phyloP scores from a whole-genome alignment of 2,113 vertebrate species.

The Balaeniceps rex region DNA sequence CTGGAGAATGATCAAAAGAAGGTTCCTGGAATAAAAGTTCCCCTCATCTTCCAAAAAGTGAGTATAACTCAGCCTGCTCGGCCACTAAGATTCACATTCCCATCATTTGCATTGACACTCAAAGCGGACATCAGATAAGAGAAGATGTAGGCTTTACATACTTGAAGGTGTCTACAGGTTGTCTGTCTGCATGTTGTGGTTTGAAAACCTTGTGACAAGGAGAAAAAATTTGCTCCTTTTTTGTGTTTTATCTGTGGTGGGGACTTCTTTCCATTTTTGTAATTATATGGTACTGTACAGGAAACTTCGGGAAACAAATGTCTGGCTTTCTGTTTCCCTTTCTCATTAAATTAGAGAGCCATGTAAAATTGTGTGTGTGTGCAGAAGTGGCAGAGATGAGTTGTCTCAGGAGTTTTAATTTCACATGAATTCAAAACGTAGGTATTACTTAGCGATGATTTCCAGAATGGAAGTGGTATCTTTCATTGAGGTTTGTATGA shows the following conservation, averaged over 20 bases:
- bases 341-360: not conserved
- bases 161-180: not conserved
- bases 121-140: not conserved
- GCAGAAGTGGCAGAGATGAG: not conserved
- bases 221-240: not conserved
- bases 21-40: constrained; percentile 86
- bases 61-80: not conserved
- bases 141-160: not conserved
- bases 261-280: not conserved
- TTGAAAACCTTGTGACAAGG: not conserved
- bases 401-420: not conserved
- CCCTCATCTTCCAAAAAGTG: constrained; percentile 91
- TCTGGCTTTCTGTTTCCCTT: not conserved
- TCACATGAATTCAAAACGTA: not conserved
- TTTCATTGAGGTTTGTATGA: not conserved
- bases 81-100: not conserved
- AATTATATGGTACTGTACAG: not conserved
- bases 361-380: not conserved
- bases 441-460: not conserved
- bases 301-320: not conserved
- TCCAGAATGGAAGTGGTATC: not conserved
- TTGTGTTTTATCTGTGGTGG: not conserved
- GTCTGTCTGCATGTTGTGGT: not conserved
- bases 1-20: constrained; percentile 90
- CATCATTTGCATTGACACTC: not conserved